These are phyloP conservation scores for Latrodectus elegans DNA, from an alignment of 2,888 invertebrate genomes.

Conservation along the genomic window DNA sequence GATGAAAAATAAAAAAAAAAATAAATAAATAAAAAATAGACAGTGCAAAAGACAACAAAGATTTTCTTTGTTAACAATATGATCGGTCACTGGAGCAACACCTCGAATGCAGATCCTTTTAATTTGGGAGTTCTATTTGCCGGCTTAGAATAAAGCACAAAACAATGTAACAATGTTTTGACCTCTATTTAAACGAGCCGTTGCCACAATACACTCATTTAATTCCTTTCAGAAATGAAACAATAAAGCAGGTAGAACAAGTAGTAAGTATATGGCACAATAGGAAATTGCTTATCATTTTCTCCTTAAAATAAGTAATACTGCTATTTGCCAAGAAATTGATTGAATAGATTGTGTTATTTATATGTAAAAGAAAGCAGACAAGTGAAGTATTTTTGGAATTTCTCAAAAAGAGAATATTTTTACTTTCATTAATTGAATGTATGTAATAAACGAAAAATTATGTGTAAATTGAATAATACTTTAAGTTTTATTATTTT, in stretches of 20 bases:
- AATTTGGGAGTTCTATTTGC: neutral
- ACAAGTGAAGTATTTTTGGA: too few relatives aligned
- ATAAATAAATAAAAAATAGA: neutral
- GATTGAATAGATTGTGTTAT: too few relatives aligned
- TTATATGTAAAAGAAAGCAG: too few relatives aligned
- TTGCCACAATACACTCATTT: constrained; percentile 6
- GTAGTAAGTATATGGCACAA: neutral
- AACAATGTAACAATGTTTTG: constrained; percentile 43
- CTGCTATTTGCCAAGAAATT: too few relatives aligned
- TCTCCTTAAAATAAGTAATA: neutral
- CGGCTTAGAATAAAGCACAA: neutral
- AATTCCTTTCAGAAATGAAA: constrained; percentile 1
- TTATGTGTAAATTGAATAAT: too few relatives aligned
- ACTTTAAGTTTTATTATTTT: too few relatives aligned
- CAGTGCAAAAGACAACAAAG: neutral
- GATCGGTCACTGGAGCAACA: constrained; percentile 15
- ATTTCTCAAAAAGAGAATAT: too few relatives aligned
- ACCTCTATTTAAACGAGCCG: constrained; percentile 19
- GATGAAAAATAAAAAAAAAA: too few relatives aligned
- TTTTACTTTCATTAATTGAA: too few relatives aligned
- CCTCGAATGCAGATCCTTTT: neutral
- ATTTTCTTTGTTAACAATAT: neutral
- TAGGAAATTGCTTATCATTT: neutral
- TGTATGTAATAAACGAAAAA: too few relatives aligned
- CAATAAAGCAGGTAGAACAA: neutral